phyloP scores from a whole-genome alignment of 1,140 invertebrate species.

The Platorchestia sp. region DNA sequence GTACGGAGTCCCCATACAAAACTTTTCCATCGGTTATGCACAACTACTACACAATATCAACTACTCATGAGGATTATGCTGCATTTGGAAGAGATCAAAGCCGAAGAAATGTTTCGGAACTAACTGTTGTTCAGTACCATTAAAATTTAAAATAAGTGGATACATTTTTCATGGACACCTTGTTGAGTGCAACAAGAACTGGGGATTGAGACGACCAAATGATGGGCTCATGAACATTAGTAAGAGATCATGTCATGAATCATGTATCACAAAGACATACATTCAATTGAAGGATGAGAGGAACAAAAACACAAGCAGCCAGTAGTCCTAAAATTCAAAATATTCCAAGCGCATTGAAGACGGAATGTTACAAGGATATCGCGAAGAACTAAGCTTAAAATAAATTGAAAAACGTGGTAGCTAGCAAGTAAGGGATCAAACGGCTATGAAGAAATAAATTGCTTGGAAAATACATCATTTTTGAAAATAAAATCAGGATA shows the following conservation, averaged over 20 bases:
- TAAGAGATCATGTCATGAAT: no score
- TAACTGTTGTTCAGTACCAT: no score
- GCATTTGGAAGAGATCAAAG: no score
- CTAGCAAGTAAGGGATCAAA: not conserved
- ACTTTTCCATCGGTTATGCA: no score
- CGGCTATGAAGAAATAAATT: not conserved
- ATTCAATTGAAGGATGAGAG: not conserved
- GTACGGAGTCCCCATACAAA: no score
- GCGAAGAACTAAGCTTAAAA: not conserved
- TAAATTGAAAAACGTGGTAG: not conserved
- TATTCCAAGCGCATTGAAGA: not conserved
- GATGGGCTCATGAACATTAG: no score
- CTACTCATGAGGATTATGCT: no score
- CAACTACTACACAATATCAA: no score
- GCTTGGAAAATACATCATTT: not conserved
- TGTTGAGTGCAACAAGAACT: not conserved
- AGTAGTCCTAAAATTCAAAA: not conserved
- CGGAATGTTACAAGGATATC: not conserved
- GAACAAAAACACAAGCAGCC: not conserved
- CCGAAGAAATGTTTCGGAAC: no score
- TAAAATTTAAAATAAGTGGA: no score
- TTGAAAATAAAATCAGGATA: not conserved
- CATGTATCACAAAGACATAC: not conserved
- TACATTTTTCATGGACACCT: no score
- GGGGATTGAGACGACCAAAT: not conserved